Percentiles rank a stretch among this genome's conserved stretches.
phyloP scores from a whole-genome alignment of 2,888 invertebrate genomes.

The Gasteruption jaculator region DNA sequence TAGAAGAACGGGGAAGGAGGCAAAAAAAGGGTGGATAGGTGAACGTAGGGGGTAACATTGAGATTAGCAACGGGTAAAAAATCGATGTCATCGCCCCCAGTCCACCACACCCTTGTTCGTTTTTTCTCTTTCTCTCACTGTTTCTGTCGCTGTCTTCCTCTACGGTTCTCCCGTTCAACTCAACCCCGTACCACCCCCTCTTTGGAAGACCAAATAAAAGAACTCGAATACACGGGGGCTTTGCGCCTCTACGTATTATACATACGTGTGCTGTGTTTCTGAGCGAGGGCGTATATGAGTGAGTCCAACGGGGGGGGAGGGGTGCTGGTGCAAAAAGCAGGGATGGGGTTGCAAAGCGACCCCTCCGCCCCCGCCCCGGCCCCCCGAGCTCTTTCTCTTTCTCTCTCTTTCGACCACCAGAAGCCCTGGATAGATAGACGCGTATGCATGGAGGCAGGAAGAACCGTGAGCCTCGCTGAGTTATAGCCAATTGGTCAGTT shows the following conservation, averaged over 20 bases:
- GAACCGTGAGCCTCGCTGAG: constrained; percentile 33
- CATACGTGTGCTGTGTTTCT: constrained; percentile 16
- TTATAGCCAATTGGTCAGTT: constrained; percentile 47
- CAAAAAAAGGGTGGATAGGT: constrained; percentile 9
- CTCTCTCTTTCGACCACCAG: too few species aligned
- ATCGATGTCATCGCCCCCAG: constrained; percentile 50
- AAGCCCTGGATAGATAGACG: constrained; percentile 30
- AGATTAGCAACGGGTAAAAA: constrained; percentile 50
- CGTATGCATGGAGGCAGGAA: constrained; percentile 30
- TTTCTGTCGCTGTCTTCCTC: constrained; percentile 10
- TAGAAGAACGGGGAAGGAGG: constrained; percentile 16
- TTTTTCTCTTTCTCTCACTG: constrained; percentile 10
- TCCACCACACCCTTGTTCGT: constrained; percentile 27
- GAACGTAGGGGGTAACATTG: constrained; percentile 35
- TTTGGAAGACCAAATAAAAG: constrained; percentile 47
- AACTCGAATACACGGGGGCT: constrained; percentile 41
- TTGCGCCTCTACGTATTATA: constrained; percentile 18
- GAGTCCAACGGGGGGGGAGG: constrained; percentile 8
- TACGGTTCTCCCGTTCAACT: constrained; percentile 31
- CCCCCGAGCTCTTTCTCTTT: too few species aligned
- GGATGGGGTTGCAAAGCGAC: too few species aligned
- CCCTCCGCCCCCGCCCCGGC: too few species aligned
- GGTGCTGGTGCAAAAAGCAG: constrained; percentile 9
- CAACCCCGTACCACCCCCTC: constrained; percentile 35
- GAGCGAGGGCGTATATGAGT: constrained; percentile 2